These are phyloP conservation scores for Drosophila equinoxialis DNA, from an alignment of 1,140 invertebrate genomes.

Conservation along the genomic window DNA sequence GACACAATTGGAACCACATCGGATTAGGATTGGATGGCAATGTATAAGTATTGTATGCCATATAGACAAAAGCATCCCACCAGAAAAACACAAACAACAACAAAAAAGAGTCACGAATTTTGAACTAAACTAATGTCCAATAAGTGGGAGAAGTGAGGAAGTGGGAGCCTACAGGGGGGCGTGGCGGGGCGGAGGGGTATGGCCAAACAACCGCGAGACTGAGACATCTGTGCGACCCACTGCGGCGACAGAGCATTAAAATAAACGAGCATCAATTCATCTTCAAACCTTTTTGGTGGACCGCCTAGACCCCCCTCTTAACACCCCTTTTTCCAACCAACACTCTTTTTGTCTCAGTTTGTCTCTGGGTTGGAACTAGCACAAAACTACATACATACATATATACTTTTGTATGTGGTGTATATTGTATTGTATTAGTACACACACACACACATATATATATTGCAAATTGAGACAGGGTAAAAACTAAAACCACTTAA, in stretches of 20 bases:
- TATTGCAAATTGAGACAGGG: conserved; percentile 57
- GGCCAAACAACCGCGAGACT: background rate
- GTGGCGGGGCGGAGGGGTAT: background rate
- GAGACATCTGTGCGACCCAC: conserved; percentile 69
- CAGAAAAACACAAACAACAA: background rate
- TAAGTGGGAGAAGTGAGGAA: conserved; percentile 30
- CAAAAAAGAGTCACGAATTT: conserved; percentile 71
- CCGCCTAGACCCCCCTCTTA: conserved; percentile 35
- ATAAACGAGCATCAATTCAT: conserved; percentile 82
- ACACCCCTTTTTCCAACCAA: background rate
- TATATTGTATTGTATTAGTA: background rate
- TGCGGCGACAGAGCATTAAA: conserved; percentile 81
- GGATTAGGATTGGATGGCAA: conserved; percentile 23
- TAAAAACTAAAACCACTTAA: conserved; percentile 78
- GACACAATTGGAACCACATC: conserved; percentile 27
- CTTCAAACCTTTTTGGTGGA: conserved; percentile 72
- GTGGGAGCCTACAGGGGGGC: background rate
- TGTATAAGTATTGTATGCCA: background rate
- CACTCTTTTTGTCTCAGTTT: background rate
- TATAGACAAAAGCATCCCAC: conserved; percentile 58
- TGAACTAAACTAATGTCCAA: conserved; percentile 65
- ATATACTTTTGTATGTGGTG: background rate
- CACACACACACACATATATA: conserved; percentile 22
- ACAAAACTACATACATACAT: conserved; percentile 5
- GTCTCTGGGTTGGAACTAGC: conserved; percentile 3